Conservation (phyloP, 2,888 invertebrate species). For the Masnerella sp. region DNA sequence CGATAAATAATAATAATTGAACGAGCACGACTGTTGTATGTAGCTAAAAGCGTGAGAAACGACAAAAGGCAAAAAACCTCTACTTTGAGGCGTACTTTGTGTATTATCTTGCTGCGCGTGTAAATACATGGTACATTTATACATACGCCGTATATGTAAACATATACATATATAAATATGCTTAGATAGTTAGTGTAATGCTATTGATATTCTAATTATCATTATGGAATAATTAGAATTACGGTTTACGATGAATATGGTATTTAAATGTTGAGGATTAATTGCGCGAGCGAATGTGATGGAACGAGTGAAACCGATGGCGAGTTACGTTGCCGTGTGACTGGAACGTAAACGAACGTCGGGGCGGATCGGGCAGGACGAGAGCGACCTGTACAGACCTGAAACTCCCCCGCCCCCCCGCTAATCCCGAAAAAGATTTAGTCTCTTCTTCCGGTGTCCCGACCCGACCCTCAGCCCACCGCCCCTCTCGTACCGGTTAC, state of each 20-base stretch:
- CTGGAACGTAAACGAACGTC: too few relatives aligned
- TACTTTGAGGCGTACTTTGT: too few relatives aligned
- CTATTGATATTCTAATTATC: constrained; percentile 69
- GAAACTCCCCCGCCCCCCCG: constrained; percentile 45
- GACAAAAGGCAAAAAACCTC: too few relatives aligned
- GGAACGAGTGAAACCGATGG: constrained; percentile 1
- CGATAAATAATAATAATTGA: too few relatives aligned
- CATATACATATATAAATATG: constrained; percentile 69
- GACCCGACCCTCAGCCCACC: constrained; percentile 67
- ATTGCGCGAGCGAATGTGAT: constrained; percentile 25
- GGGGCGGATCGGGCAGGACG: constrained; percentile 70
- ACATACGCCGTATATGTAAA: constrained; percentile 69
- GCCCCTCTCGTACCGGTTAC: constrained; percentile 74
- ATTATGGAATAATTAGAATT: constrained; percentile 56
- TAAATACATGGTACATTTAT: constrained; percentile 71
- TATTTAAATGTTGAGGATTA: constrained; percentile 75
- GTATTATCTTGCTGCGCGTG: constrained; percentile 72
- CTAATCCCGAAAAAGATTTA: constrained; percentile 57
- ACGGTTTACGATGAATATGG: constrained; percentile 70
- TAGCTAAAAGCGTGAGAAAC: too few relatives aligned
- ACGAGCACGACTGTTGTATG: too few relatives aligned
- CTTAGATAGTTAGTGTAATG: constrained; percentile 74
- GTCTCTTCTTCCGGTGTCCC: constrained; percentile 63
- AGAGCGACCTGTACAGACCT: constrained; percentile 73
- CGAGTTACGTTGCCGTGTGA: constrained; percentile 24